Percentiles rank a stretch among this genome's conserved stretches.
phyloP scores from a whole-genome alignment of 2,888 invertebrate species.

The Orchesella flavescens region DNA sequence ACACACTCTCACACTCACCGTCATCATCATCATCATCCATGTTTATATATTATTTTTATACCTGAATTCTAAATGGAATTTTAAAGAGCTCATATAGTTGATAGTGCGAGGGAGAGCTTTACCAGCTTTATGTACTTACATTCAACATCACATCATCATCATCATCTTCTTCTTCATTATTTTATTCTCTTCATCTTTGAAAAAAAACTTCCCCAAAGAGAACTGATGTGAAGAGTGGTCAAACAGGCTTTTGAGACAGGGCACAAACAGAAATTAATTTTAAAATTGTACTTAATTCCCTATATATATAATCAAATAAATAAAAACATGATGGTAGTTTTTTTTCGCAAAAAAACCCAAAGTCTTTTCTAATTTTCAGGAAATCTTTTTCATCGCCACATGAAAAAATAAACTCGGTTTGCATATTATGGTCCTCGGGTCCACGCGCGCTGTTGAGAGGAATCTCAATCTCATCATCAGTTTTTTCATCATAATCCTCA shows the following conservation, averaged over 20 bases:
- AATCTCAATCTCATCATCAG: constrained; percentile 4
- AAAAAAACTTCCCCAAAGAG: constrained; percentile 1
- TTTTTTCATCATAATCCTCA: background rate
- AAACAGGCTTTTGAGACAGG: constrained; percentile 55
- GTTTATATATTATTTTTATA: background rate
- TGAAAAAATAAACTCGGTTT: background rate
- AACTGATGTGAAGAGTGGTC: constrained; percentile 47
- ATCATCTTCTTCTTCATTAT: constrained; percentile 20
- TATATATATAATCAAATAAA: background rate
- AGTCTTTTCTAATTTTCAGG: constrained; percentile 23
- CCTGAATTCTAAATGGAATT: constrained; percentile 18
- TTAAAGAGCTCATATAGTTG: constrained; percentile 4
- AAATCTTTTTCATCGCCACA: background rate
- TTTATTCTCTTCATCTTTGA: constrained; percentile 1
- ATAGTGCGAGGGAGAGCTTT: constrained; percentile 8
- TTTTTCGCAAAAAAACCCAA: constrained; percentile 4
- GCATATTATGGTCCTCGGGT: background rate
- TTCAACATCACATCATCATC: constrained; percentile 1
- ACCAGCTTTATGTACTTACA: background rate
- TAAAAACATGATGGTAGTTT: background rate
- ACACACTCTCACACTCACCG: background rate
- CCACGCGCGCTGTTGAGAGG: constrained; percentile 5
- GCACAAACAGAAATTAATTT: constrained; percentile 55
- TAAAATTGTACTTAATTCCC: constrained; percentile 47
- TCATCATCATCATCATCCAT: too few species aligned